Base-by-base conservation (phyloP, 2,113 vertebrate genomes). In the Dissostichus mawsoni region DNA sequence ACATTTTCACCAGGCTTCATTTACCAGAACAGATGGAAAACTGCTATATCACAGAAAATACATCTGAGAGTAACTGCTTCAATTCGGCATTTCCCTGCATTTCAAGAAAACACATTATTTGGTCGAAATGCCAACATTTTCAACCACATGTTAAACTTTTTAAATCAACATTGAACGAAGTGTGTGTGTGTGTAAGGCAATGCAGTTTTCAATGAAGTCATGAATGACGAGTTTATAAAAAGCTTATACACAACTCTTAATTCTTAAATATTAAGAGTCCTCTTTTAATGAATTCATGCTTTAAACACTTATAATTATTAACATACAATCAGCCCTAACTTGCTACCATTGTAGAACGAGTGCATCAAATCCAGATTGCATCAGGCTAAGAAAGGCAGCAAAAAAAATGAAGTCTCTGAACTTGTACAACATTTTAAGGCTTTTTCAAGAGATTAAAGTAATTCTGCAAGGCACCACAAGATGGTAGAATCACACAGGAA, bases 401-500 rank as follows among this genome's bases (percentile, higher is more conserved):
- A 20, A 3, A 3, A 13, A 56, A 20, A 11, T 56, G 2, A 57
- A 16, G 5, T 29, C 5, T 29, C 3, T 45, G 29, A 52, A 1
- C 12, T 23, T 8, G 10, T 3, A 29, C 1, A 11, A 10, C 5
- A 8, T 17, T 17, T 3, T 5, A 10, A 47, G 6, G 3, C 8
- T 58, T 5, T 0, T 17, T 17, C 3, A 20, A 11, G 45, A 29
- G 13, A 29, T 67, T 29, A 41, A 2, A 17, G 78, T 47, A 83
- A 8, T 83, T 82, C 84, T 64, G 17, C 45, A 71, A 25, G 45
- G 18, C 41, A 36, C 86, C 92, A 86, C 84, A 55, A 77, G 87
- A 82, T 83, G 89, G 89, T 16, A 69, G 52, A 14, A 66, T 83
- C 48, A 70, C 68, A 75, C 62, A 29, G 4, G 25, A 59, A 56